phyloP scores from a whole-genome alignment of 1,140 invertebrate genomes.

The Eufriesea mexicana region DNA sequence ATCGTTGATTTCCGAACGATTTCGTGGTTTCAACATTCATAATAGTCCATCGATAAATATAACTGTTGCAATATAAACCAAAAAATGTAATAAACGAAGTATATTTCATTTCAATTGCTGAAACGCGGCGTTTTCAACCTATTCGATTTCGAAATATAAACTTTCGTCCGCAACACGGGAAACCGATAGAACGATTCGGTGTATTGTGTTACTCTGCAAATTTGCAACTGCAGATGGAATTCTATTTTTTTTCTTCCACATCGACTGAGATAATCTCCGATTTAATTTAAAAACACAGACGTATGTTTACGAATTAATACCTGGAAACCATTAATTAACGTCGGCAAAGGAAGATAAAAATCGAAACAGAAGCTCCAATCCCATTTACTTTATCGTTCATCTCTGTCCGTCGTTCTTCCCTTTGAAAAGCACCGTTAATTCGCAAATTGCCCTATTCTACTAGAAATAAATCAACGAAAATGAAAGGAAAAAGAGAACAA shows the following conservation, averaged over 20 bases:
- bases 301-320: neutral
- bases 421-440: no score
- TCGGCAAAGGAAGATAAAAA: neutral
- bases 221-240: neutral
- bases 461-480: no score
- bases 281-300: neutral
- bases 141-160: neutral
- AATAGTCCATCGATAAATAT: neutral
- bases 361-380: neutral
- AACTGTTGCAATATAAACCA: neutral
- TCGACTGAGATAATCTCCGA: neutral
- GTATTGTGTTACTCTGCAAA: neutral
- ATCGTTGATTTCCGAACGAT: no score
- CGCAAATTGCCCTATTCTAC: no score
- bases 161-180: neutral
- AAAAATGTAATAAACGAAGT: neutral
- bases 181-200: neutral
- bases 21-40: no score
- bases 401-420: no score
- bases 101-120: neutral
- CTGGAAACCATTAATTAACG: neutral
- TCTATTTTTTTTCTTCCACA: no score
- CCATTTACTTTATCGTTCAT: no score
- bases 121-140: neutral
- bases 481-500: neutral